Evolutionary conservation across 2,113 vertebrate species (phyloP), one percentile per base, ranked within the genome.

Genomic region (Emydocephalus ijimae): DNA sequence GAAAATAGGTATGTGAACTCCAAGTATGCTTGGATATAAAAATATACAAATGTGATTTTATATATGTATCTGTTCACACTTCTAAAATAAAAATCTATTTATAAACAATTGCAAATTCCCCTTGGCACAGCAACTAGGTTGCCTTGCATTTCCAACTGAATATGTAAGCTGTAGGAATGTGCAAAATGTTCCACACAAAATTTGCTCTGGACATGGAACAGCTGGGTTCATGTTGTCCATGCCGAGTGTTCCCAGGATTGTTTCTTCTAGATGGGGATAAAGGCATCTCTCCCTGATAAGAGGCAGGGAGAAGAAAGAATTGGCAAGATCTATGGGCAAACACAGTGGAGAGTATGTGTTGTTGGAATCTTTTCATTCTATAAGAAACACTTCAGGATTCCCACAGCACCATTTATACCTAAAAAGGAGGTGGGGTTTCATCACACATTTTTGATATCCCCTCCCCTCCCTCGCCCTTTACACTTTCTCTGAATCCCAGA

Each of bases 21-120:
- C 0, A 12, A 94, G 85, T 29, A 34, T 56, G 39, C 54, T 4
- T 87, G 24, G 5, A 92, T 26, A 85, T 50, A 81, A 87, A 93
- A 90, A 90, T 34, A 91, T 2, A 56, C 74, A 45, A 54, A 64
- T 0, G 86, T 45, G 56, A 56, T 64, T 54, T 20, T 90, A 26
- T 56, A 0, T 24, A 57, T 88, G 86, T 15, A n/a, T 92, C 85
- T 89, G n/a, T 57, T 52, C 29, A 85, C n/a, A n/a, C 52, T 87
- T 14, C 8, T 29, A 45, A 91, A 93, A 89, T 86, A 89, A 87
- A 90, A 55, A 81, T 48, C 86, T 88, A 91, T 91, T 89, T 88
- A 91, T 88, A 88, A 93, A 87, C 8, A 26, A 39, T 52, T 52
- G 74, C 52, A 21, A 55, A 12, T n/a, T 11, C 26, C 45, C 87